Base-by-base conservation (phyloP, 2,888 invertebrate species). In the Hirtodrosophila cameraria region DNA sequence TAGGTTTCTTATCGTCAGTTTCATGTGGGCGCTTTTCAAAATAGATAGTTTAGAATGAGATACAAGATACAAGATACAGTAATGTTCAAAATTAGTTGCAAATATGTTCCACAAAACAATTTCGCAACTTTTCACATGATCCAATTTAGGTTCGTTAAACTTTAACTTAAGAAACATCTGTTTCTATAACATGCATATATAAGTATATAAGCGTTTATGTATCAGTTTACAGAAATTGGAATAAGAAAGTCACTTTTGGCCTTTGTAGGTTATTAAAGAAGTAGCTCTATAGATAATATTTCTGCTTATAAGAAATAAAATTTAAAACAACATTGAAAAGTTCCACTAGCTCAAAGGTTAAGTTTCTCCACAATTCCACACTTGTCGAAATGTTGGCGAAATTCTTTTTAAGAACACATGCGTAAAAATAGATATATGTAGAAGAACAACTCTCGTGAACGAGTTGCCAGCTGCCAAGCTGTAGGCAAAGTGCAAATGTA, bases 1-100 rank as follows among this genome's bases (percentile, higher is more conserved):
- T 64, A 97, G 93, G 92, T 95, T 96, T 87, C 94, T 94, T 82
- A 97, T 96, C 67, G 96, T 97, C 86, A 97, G 92, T 90, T 95
- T 95, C 97, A 97, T 97, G 91, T 96, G 95, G 20, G 96, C 95
- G 90, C 96, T 93, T 57, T 61, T 48, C 49, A 35, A 54, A 70
- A 68, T 49, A 62, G 55, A 61, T 38, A 75, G 15, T 33, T n/a
- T 23, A 35, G 16, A 55, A 46, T 11, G 53, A 45, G 36, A 52
- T n/a, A n/a, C 23, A 25, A 54, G 45, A 39, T 2, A 20, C 13
- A 20, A 20, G 18, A 30, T 42, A 36, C 23, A 38, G 52, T 31
- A 46, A 55, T 15, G 28, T 31, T 35, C 15, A 20, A 25, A 23
- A 28, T n/a, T 6, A 18, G 55, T 36, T 33, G 13, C n/a, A 3